Percentiles rank a stretch among this genome's conserved stretches.
Evolutionary conservation across 2,113 vertebrate genomes (phyloP).

Genomic region (Phasianus colchicus): DNA sequence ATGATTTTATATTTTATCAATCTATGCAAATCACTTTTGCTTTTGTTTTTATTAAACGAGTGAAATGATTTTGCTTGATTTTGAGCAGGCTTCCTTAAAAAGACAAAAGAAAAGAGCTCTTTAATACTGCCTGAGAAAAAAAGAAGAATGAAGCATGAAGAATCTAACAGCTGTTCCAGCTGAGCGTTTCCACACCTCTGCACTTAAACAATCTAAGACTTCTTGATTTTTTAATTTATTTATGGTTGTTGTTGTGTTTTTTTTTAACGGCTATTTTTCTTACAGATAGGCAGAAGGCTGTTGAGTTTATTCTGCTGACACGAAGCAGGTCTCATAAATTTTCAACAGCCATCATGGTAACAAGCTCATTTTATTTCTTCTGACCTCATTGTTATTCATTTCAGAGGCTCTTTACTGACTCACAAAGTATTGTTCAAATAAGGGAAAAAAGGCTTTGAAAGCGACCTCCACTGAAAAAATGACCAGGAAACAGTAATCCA

Average conservation of each 20-base stretch:
- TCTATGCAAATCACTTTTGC: neutral
- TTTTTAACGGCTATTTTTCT: neutral
- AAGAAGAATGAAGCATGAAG: neutral
- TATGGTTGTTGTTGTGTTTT: neutral
- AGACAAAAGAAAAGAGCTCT: neutral
- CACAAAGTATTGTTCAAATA: neutral
- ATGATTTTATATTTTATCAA: neutral
- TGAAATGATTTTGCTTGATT: neutral
- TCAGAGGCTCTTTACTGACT: neutral
- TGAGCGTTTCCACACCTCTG: neutral
- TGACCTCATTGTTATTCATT: constrained; percentile 7
- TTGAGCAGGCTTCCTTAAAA: neutral
- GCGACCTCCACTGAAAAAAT: neutral
- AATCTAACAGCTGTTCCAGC: neutral
- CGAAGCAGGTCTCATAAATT: constrained; percentile 40
- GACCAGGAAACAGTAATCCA: neutral
- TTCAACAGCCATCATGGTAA: constrained; percentile 18
- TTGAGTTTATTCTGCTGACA: constrained; percentile 33
- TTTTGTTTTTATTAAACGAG: neutral
- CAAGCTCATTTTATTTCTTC: constrained; percentile 5
- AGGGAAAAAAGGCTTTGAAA: neutral
- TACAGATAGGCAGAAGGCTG: constrained; percentile 15
- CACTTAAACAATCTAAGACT: neutral
- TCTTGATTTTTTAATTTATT: neutral
- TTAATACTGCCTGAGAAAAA: neutral